Base-by-base conservation (phyloP, 2,888 invertebrate genomes). In the Hydroisotoma schaefferi region DNA sequence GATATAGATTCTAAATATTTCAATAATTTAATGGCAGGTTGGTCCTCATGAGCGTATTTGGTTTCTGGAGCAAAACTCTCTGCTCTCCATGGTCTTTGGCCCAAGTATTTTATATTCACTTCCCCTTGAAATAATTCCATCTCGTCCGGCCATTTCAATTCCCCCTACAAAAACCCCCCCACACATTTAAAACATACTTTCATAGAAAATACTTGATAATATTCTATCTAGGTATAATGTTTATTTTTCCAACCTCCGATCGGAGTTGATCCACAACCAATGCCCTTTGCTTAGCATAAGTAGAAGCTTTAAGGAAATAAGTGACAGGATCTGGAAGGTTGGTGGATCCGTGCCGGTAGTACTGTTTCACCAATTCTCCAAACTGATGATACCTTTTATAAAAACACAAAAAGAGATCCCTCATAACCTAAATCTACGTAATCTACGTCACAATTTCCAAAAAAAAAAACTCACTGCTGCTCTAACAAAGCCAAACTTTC, bases 401-500 rank as follows among this genome's bases (percentile, higher is more conserved):
- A n/a, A n/a, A n/a, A n/a, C n/a, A n/a, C n/a, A n/a, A n/a, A n/a
- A n/a, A n/a, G n/a, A n/a, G n/a, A n/a, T n/a, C n/a, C n/a, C 38
- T 22, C n/a, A 4, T 25, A 5, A 47, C 26, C n/a, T 22, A 25
- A 28, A n/a, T 23, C 4, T 20, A 28, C 5, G 5, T 20, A n/a
- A n/a, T 8, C 10, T 47, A 22, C 12, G 22, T 47, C 48, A 49
- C 23, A 25, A 18, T 18, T 29, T 8, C 25, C 15, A 29, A 22
- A 55, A 38, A 64, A 57, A 54, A 76, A 18, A 18, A 80, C 85
- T 81, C 81, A 94, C 84, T 97, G 95, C 79, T 89, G 87, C 20
- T 92, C 88, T 76, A 97, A 83, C 95, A 95, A 98, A 2, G 92
- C 91, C 78, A 89, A 86, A 79, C 97, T 95, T 77, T 99, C 98